Conservation (phyloP, 2,797 vertebrate genomes). For the Cygnus olor region DNA sequence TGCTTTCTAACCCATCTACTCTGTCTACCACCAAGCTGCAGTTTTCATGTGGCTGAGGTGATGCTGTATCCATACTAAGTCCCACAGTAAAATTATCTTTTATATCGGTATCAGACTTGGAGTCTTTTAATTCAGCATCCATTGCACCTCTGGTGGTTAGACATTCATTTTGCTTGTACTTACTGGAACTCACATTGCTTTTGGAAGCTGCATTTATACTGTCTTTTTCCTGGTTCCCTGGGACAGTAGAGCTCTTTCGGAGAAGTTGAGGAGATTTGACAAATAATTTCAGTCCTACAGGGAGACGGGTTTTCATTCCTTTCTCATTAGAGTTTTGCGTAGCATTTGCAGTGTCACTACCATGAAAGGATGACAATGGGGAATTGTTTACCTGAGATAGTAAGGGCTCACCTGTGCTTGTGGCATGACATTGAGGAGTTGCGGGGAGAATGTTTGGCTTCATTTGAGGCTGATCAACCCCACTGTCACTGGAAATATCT, state of each 20-base stretch:
- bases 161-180: constrained; percentile 71
- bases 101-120: constrained; percentile 47
- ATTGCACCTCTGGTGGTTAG: not conserved
- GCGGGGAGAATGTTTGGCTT: constrained; percentile 68
- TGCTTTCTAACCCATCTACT: constrained; percentile 79
- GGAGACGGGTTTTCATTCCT: constrained; percentile 84
- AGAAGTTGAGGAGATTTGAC: constrained; percentile 86
- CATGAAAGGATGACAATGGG: constrained; percentile 63
- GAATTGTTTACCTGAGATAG: constrained; percentile 78
- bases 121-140: constrained; percentile 53
- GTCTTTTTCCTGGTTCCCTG: constrained; percentile 92
- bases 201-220: constrained; percentile 89
- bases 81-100: constrained; percentile 63
- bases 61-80: constrained; percentile 50
- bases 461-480: constrained; percentile 74
- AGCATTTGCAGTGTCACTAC: constrained; percentile 35
- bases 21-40: constrained; percentile 56
- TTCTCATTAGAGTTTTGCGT: constrained; percentile 78
- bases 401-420: constrained; percentile 71
- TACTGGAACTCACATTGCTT: constrained; percentile 77
- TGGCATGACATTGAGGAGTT: constrained; percentile 69
- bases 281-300: constrained; percentile 87
- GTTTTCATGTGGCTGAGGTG: constrained; percentile 59
- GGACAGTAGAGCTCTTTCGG: constrained; percentile 82
- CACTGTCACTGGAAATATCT: constrained; percentile 69